Evolutionary conservation across 2,888 invertebrate genomes (phyloP), one percentile per base, ranked within the genome.

Genomic region (Epinotia ramella): DNA sequence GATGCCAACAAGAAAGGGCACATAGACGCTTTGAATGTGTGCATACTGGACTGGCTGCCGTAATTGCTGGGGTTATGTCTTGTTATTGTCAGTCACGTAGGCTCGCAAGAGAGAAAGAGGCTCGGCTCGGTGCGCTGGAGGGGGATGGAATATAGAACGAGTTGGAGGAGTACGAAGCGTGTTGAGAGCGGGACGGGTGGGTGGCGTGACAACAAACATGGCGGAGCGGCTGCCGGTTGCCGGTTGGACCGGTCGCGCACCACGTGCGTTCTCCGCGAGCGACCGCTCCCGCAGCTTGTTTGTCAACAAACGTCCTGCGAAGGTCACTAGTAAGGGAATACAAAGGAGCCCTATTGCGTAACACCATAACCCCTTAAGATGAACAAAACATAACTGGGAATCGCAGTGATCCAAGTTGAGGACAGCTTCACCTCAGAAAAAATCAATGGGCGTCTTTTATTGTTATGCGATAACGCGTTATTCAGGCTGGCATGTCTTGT

Each of bases 141-240:
- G 86, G 78, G 78, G 82, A 77, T 56, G 75, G 73, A 67, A 72
- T 72, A 72, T 72, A 63, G 66, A 76, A 72, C 72, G 76, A 77
- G 76, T 79, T 60, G 72, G 82, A 85, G 82, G 83, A 84, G 84
- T 73, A 77, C 77, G 80, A 79, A 78, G 72, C 77, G 79, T 80
- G 78, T 89, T 79, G 80, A 82, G 87, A 91, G 86, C 57, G 83
- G 81, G 92, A 91, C 75, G 77, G 87, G 82, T 80, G 80, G 81
- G 86, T 94, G 91, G 93, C 93, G 93, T 94, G 93, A 94, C 89
- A 94, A 93, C 90, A 93, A 94, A 93, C 82, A 94, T 94, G 94
- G 94, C 92, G 89, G 85, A 83, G 62, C 66, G 71, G 66, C 66
- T 16, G 90, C 91, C 92, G 92, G 91, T 87, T 88, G 91, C 92